Evolutionary conservation across 30 jellyfish, hydroid and myxozoan species (phyloP).

Genomic region (Nemopilema nomurai): DNA sequence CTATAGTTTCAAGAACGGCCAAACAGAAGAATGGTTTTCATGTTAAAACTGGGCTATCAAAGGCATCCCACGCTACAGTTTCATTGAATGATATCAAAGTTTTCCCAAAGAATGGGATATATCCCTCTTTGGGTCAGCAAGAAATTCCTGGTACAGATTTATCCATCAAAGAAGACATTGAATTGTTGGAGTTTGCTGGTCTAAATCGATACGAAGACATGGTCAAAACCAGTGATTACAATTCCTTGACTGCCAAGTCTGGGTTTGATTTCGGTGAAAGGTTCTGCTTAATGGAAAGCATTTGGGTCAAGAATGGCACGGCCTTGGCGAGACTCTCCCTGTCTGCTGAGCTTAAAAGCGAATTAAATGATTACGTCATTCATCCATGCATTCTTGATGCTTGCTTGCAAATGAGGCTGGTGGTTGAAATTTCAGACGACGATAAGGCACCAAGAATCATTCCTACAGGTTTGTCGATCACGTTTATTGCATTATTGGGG

Average conservation of each 20-base stretch:
- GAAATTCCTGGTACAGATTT: background rate
- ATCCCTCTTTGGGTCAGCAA: background rate
- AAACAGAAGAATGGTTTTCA: no score
- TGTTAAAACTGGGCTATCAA: no score
- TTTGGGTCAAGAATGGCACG: conserved; percentile 7
- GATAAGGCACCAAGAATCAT: conserved; percentile 3
- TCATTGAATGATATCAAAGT: background rate
- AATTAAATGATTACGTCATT: conserved; percentile 12
- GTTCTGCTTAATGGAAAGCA: conserved; percentile 13
- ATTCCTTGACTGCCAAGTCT: background rate
- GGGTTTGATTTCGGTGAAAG: conserved; percentile 24
- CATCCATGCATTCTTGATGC: conserved; percentile 67
- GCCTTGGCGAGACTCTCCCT: conserved; percentile 8
- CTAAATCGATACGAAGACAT: background rate
- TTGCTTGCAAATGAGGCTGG: conserved; percentile 15
- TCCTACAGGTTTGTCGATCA: background rate
- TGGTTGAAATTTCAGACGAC: background rate
- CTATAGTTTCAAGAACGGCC: no score
- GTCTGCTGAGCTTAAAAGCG: conserved; percentile 5
- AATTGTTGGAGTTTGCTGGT: background rate
- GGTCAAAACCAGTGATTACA: background rate
- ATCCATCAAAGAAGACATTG: background rate
- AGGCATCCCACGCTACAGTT: background rate
- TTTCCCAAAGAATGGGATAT: background rate
- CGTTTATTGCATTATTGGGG: background rate